Evolutionary conservation across 2,113 vertebrate genomes (phyloP).

Genomic region (Neopipo cinnamomea): DNA sequence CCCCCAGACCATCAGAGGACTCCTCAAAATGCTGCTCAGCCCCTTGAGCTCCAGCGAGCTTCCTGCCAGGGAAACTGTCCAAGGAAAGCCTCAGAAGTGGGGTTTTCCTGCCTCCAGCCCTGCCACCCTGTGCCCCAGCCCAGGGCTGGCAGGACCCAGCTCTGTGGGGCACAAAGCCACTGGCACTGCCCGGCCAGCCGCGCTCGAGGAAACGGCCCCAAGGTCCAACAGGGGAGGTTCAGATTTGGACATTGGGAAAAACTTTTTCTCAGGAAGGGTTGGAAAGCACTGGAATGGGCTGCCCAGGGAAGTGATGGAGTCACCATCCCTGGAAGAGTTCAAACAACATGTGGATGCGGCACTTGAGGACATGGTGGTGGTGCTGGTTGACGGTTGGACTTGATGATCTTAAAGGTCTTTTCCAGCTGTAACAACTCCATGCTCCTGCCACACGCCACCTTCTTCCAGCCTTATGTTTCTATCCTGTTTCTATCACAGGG

Average conservation of each 20-base stretch:
- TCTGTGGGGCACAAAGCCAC: accelerated
- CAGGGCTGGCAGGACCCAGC: background rate
- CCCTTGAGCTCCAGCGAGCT: background rate
- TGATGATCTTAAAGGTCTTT: background rate
- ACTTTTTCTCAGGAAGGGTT: background rate
- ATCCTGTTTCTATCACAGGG: background rate
- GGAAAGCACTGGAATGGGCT: background rate
- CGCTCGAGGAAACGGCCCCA: background rate
- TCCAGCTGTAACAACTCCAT: background rate
- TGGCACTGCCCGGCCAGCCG: background rate
- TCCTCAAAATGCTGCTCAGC: background rate
- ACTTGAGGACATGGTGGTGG: background rate
- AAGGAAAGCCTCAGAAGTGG: background rate
- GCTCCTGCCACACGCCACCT: background rate
- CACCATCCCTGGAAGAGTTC: background rate
- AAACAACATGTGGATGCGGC: background rate
- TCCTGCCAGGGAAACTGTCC: background rate
- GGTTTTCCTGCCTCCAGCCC: background rate
- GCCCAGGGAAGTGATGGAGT: background rate
- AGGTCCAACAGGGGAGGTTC: background rate
- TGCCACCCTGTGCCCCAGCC: background rate
- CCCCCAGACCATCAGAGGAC: background rate
- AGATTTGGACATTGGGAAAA: background rate
- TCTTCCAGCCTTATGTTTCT: background rate
- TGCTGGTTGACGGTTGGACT: background rate